A percentile compares a stretch with the other conserved stretches of the same genome.
Conservation (phyloP, 2,797 vertebrate genomes). For the Arnoldichthys spilopterus region DNA sequence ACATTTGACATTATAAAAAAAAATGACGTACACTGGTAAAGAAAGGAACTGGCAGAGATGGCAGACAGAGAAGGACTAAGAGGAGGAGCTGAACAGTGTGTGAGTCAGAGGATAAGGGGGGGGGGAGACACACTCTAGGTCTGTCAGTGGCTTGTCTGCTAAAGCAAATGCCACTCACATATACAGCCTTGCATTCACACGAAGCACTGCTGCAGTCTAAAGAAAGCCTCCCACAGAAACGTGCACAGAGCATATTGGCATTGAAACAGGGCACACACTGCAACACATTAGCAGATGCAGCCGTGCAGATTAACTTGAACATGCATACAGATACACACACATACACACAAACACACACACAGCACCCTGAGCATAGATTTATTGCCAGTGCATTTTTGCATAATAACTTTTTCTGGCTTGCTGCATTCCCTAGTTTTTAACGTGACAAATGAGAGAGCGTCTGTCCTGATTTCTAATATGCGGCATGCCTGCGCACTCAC, state of each 20-base stretch:
- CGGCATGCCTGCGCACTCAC: conserved; percentile 33
- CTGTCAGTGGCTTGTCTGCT: conserved; percentile 75
- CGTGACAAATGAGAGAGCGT: conserved; percentile 71
- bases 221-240: conserved; percentile 31
- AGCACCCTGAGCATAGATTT: conserved; percentile 64
- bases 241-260: conserved; percentile 26
- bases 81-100: conserved; percentile 49
- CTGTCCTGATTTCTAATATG: conserved; percentile 57
- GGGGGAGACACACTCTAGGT: conserved; percentile 75
- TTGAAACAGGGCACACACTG: conserved; percentile 45
- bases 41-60: neutral
- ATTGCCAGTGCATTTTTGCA: conserved; percentile 71
- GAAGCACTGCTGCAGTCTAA: neutral
- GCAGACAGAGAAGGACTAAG: conserved; percentile 26
- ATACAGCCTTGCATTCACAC: conserved; percentile 2
- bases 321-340: conserved; percentile 49
- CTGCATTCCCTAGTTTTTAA: conserved; percentile 67
- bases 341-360: conserved; percentile 22
- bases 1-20: no score
- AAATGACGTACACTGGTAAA: no score
- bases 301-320: conserved; percentile 50
- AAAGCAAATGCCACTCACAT: conserved; percentile 65
- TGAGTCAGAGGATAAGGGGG: conserved; percentile 58
- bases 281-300: conserved; percentile 61
- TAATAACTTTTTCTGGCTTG: conserved; percentile 76